Evolutionary conservation across 2,797 vertebrate genomes (phyloP), one percentile per base, ranked within the genome.

Genomic region (Bradypodion ventrale): DNA sequence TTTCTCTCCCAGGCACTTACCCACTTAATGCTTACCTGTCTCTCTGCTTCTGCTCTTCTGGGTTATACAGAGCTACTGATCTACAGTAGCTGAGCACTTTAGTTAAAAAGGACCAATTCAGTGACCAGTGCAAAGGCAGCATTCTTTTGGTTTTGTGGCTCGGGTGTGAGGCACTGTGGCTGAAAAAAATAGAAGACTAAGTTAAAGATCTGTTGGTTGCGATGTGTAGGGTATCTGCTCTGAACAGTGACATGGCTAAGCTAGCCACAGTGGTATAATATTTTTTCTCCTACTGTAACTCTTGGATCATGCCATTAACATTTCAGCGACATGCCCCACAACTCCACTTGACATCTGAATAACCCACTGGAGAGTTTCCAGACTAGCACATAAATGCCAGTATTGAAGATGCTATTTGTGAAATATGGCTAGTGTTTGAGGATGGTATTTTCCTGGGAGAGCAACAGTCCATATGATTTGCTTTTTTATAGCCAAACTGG

Each of bases 361-460:
- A 68, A 46, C 73, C 68, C 3, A 0, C 75, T 80, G 44, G 52
- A 63, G 63, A 76, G 19, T 84, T 80, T 77, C 65, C 82, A 76
- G 56, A 37, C 35, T 72, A 76, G 56, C 66, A n/a, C 78, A 72
- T 73, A 0, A 25, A 78, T 56, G 75, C 59, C 0, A 1, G 78
- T 0, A 5, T 80, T 21, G 59, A 75, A 79, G 86, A 75, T 1
- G 7, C 0, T 12, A 77, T 80, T 84, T 73, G 78, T 9, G 69
- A 78, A 0, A 75, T 65, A 78, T 70, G 81, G 70, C 79, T 0
- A 1, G 66, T 0, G 2, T 72, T n/a, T 85, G 81, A 66, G 68
- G 87, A 29, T 78, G 84, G 76, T 44, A 85, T 56, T 85, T 81
- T 81, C 66, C 63, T 74, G 29, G 1, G 82, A 85, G 85, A 81